Percentiles rank a stretch among this genome's conserved stretches.
phyloP scores from a whole-genome alignment of 2,888 invertebrate species.

The Aromia moschata region DNA sequence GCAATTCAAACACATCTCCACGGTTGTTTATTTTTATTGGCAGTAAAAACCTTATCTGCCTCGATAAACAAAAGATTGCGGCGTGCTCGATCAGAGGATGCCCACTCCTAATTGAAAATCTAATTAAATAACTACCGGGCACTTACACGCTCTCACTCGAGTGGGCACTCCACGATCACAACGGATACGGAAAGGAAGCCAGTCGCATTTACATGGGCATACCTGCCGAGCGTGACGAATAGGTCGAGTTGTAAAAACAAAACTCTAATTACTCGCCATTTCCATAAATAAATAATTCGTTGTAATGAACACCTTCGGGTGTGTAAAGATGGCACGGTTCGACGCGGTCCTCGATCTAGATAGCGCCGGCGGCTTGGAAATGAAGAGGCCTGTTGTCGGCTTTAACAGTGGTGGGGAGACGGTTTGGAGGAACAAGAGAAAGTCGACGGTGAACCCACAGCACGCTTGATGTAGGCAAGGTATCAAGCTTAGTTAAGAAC shows the following conservation, averaged over 20 bases:
- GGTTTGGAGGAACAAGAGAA: too few relatives aligned
- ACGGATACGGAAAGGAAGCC: conserved; percentile 46
- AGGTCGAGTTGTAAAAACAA: conserved; percentile 48
- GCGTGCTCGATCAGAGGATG: conserved; percentile 36
- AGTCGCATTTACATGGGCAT: conserved; percentile 47
- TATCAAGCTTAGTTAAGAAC: too few relatives aligned
- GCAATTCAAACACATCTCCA: neutral
- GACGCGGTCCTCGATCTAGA: conserved; percentile 45
- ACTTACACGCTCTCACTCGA: conserved; percentile 38
- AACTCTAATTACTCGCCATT: conserved; percentile 46
- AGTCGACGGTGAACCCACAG: too few relatives aligned
- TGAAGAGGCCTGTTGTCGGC: conserved; percentile 2
- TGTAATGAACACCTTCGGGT: conserved; percentile 49
- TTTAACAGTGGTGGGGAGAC: conserved; percentile 6
- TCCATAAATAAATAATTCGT: conserved; percentile 51
- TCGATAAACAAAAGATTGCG: conserved; percentile 33
- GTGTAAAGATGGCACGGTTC: conserved; percentile 46
- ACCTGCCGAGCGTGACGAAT: conserved; percentile 52
- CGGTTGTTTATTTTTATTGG: conserved; percentile 16
- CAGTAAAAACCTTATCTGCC: conserved; percentile 36
- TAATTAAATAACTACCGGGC: conserved; percentile 48
- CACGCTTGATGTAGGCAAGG: too few relatives aligned
- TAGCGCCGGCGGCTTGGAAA: conserved; percentile 29
- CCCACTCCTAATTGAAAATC: conserved; percentile 29
- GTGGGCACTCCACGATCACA: too few relatives aligned